These are phyloP conservation scores for Chitala chitala DNA, from an alignment of 2,113 vertebrate genomes.

Conservation along the genomic window DNA sequence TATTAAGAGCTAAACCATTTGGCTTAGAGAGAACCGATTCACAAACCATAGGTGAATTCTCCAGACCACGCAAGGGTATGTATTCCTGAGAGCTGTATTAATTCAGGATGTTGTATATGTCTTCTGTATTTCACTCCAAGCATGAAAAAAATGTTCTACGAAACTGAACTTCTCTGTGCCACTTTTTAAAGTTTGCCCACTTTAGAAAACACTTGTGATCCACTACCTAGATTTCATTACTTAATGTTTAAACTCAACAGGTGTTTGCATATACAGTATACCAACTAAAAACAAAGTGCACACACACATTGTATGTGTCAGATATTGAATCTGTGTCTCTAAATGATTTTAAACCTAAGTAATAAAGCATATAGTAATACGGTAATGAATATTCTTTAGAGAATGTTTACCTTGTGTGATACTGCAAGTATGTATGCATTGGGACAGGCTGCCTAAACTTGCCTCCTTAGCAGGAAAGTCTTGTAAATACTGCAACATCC, in stretches of 20 bases:
- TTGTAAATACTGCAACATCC: not conserved
- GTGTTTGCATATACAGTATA: too few relatives aligned
- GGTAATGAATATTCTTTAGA: not conserved
- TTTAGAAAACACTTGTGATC: too few relatives aligned
- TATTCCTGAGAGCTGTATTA: conserved; percentile 68
- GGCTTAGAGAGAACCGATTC: conserved; percentile 99
- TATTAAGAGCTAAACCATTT: conserved; percentile 96
- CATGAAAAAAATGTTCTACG: not conserved
- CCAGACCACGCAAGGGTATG: conserved; percentile 96
- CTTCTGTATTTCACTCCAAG: not conserved
- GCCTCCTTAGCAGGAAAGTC: not conserved
- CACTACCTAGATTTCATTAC: too few relatives aligned
- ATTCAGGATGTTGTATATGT: not conserved
- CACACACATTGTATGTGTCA: not conserved
- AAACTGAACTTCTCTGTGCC: too few relatives aligned
- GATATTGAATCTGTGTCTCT: not conserved
- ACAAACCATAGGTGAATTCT: conserved; percentile 98
- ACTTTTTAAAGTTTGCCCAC: too few relatives aligned
- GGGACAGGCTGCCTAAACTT: too few relatives aligned
- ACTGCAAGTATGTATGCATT: too few relatives aligned
- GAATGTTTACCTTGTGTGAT: not conserved
- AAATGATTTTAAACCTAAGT: not conserved
- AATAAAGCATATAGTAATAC: not conserved
- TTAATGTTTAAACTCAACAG: too few relatives aligned
- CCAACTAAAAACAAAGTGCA: too few relatives aligned